These are phyloP conservation scores for Prenolepis imparis DNA, from an alignment of 2,888 invertebrate genomes.

Conservation along the genomic window DNA sequence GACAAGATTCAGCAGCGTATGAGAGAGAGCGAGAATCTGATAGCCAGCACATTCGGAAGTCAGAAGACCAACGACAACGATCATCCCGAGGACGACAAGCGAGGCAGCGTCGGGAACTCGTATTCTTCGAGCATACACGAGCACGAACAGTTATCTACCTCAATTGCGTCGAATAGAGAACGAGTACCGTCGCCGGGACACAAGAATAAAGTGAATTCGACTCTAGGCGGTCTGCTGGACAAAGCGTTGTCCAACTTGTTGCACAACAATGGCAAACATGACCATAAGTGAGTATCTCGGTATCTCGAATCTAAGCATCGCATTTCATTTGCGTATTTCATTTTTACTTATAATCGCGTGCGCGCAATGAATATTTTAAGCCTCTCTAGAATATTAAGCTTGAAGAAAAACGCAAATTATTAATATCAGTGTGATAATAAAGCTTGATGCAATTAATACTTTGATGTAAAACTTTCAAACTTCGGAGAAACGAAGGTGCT, in stretches of 20 bases:
- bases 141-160: conserved; percentile 62
- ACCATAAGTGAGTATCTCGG: conserved; percentile 82
- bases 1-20: conserved; percentile 85
- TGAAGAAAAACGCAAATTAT: neutral
- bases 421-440: neutral
- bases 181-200: conserved; percentile 69
- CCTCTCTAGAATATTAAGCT: neutral
- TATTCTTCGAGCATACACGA: conserved; percentile 58
- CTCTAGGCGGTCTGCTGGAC: conserved; percentile 80
- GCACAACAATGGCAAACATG: conserved; percentile 83
- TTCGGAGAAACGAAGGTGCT: neutral
- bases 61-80: conserved; percentile 73
- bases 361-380: neutral
- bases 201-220: conserved; percentile 77
- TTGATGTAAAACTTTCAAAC: neutral
- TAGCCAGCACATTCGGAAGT: conserved; percentile 80
- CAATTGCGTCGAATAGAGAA: conserved; percentile 65
- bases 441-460: neutral
- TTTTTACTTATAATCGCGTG: neutral
- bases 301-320: neutral
- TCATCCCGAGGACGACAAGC: conserved; percentile 47
- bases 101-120: conserved; percentile 55
- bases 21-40: conserved; percentile 84
- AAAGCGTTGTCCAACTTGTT: conserved; percentile 83
- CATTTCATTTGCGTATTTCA: neutral